phyloP scores from a whole-genome alignment of 2,888 invertebrate genomes.

The Polia nebulosa region DNA sequence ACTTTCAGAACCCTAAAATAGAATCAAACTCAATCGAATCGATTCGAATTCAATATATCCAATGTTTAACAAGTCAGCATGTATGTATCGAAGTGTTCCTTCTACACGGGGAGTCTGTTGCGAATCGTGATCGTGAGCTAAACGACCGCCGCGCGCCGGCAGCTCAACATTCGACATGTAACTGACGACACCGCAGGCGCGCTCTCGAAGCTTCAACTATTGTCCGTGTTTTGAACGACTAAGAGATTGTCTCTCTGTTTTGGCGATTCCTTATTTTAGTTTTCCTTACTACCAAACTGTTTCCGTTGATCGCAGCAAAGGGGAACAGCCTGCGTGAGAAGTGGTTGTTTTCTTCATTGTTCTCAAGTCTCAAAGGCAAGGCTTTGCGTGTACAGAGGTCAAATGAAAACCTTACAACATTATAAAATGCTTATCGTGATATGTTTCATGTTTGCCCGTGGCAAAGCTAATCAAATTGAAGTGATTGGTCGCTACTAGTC shows the following conservation, averaged over 20 bases:
- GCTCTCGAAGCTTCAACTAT: neutral
- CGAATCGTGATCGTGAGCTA: neutral
- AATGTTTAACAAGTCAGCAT: too few relatives aligned
- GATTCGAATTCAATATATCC: too few relatives aligned
- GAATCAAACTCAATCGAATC: neutral
- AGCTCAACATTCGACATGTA: too few relatives aligned
- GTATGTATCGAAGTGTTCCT: neutral
- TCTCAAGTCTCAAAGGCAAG: conserved; percentile 35
- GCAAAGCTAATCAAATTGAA: conserved; percentile 27
- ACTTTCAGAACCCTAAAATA: too few relatives aligned
- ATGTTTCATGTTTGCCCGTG: conserved; percentile 24
- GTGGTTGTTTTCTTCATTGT: conserved; percentile 28
- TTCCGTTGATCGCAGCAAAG: conserved; percentile 6
- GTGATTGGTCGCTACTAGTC: conserved; percentile 12
- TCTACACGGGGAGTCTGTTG: neutral
- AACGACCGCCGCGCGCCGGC: too few relatives aligned
- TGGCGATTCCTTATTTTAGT: conserved; percentile 5
- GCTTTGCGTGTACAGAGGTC: conserved; percentile 41
- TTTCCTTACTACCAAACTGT: conserved; percentile 10
- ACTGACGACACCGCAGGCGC: too few relatives aligned
- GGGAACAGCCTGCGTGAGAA: conserved; percentile 41
- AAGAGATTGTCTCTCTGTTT: conserved; percentile 11
- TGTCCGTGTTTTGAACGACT: conserved; percentile 3
- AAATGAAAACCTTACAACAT: conserved; percentile 3
- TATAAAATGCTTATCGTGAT: conserved; percentile 28